Conservation (phyloP, 2,113 vertebrate genomes). For the Noctilio leporinus region DNA sequence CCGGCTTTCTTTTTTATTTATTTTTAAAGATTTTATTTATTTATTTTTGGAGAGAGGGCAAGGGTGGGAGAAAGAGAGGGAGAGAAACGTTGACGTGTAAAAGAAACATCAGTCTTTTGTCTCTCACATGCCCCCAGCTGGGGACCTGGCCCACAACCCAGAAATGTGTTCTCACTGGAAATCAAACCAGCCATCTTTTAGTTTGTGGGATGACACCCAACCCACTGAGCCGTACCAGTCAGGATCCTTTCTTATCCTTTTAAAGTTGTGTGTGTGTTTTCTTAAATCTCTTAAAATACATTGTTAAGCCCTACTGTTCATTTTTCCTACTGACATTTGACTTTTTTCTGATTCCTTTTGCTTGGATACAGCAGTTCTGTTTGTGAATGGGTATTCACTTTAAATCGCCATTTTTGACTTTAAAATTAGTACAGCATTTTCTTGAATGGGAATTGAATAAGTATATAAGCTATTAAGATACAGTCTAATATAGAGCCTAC, state of each 20-base stretch:
- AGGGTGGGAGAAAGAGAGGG: no score
- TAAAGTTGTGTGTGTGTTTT: not conserved
- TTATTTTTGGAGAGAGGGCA: no score
- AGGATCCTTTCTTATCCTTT: not conserved
- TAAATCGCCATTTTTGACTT: not conserved
- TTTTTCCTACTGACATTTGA: not conserved
- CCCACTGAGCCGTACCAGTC: no score
- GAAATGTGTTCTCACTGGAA: no score
- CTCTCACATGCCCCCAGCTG: no score
- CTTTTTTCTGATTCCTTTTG: not conserved
- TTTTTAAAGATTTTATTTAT: not conserved
- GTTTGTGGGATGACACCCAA: no score
- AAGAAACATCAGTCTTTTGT: no score
- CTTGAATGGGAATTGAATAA: not conserved
- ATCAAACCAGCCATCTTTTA: no score
- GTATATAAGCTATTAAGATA: not conserved
- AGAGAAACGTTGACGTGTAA: no score
- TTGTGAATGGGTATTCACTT: not conserved
- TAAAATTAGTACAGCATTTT: not conserved
- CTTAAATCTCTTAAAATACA: not conserved
- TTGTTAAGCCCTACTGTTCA: not conserved
- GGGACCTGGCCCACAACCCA: no score
- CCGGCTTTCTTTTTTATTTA: no score
- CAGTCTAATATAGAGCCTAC: not conserved
- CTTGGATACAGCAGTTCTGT: not conserved